Evolutionary conservation across 2,797 vertebrate genomes (phyloP).

Genomic region (Alfaro cultratus): DNA sequence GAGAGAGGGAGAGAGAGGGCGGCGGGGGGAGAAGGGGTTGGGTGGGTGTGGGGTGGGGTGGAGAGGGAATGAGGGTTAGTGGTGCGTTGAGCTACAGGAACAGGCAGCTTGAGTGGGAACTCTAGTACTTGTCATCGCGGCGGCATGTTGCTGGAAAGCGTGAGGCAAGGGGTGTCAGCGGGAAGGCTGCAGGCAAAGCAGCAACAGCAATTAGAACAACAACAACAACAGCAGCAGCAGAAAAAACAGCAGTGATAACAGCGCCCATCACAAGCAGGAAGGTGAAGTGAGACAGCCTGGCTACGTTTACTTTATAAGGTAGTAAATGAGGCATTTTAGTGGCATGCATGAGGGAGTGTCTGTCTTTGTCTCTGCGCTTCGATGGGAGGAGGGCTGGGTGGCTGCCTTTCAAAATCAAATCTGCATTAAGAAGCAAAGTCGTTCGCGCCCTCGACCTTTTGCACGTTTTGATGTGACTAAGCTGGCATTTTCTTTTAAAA

Average conservation of each 20-base stretch:
- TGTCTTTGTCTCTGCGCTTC: slow-evolving; percentile 1
- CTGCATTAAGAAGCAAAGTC: slow-evolving; percentile 36
- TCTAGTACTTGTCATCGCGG: slow-evolving; percentile 68
- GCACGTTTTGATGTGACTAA: slow-evolving; percentile 40
- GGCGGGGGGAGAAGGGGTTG: neutral
- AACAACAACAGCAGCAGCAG: slow-evolving; percentile 16
- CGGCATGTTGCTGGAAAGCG: slow-evolving; percentile 60
- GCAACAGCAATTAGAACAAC: slow-evolving; percentile 62
- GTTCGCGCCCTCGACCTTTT: slow-evolving; percentile 35
- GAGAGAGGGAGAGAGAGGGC: slow-evolving; percentile 7
- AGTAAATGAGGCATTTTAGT: slow-evolving; percentile 31
- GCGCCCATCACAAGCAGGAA: slow-evolving; percentile 25
- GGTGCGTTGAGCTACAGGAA: slow-evolving; percentile 41
- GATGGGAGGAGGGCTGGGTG: slow-evolving; percentile 6
- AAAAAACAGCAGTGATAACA: slow-evolving; percentile 37
- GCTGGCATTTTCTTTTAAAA: slow-evolving; percentile 31
- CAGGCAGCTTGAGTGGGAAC: slow-evolving; percentile 67
- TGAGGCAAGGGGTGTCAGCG: slow-evolving; percentile 55
- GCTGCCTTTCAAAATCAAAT: slow-evolving; percentile 38
- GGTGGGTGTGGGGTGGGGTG: neutral
- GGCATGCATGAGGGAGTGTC: slow-evolving; percentile 5
- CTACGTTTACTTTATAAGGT: slow-evolving; percentile 27
- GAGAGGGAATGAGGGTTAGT: neutral
- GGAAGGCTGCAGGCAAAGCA: slow-evolving; percentile 51
- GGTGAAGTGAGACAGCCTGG: slow-evolving; percentile 31